Base-by-base conservation (phyloP, 2,888 invertebrate genomes). In the Hydrotaea diabolus region DNA sequence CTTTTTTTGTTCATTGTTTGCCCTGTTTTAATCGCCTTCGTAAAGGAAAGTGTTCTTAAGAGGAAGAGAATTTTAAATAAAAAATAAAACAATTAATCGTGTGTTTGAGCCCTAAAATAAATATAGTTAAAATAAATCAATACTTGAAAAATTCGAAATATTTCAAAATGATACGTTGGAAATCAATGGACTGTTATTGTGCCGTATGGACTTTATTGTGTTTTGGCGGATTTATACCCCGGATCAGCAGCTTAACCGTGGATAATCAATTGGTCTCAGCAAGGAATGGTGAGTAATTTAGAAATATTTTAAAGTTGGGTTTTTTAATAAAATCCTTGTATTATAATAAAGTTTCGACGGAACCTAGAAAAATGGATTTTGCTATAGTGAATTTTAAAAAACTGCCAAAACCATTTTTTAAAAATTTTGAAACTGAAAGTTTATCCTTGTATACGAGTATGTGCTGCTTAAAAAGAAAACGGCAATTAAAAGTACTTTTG, bases 211-310 rank as follows among this genome's bases (percentile, higher is more conserved):
- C 77, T 64, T 64, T 80, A 73, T 81, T 78, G 64, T 74, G 66
- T 23, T 64, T 19, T 72, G 55, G 55, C 36, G 55, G 17, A 69
- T 74, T 77, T 19, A 55, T 69, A 15, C 69, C 46, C 76, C 69
- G 59, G 39, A 83, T 49, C 31, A 49, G 0, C 26, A 85, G 88
- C 3, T 85, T 92, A 78, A 92, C 90, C 17, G 92, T 92, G 87
- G 92, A 92, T 87, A 92, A 92, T 87, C 91, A 92, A 87, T 87
- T 92, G 85, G 92, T 92, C 66, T 90, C 92, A 46, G 90, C 91
- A 21, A 88, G 92, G 88, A 92, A 92, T 91, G 92, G 92, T 92
- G 87, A 92, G 92, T 88, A 69, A 26, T 43, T 15, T n/a, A 49
- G 39, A 13, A 39, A 39, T 11, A 9, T 4, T 39, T 39, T 36